These are phyloP conservation scores for Spinibarbus caldwelli DNA, from an alignment of 2,797 vertebrate species.

Conservation along the genomic window DNA sequence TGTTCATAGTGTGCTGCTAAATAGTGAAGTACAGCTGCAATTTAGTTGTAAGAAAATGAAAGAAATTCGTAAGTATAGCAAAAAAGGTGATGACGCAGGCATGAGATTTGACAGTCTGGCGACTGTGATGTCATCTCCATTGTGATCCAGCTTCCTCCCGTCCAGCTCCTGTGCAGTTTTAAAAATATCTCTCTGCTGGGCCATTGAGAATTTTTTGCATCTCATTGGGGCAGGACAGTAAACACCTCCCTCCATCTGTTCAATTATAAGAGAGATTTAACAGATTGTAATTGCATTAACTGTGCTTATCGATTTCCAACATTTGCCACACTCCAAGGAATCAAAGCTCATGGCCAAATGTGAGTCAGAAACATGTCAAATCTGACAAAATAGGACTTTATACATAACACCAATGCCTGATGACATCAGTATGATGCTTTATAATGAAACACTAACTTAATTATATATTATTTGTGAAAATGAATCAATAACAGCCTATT, in stretches of 20 bases:
- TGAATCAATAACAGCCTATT: background rate
- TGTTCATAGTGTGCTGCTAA: background rate
- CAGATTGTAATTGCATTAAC: constrained; percentile 81
- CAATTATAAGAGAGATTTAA: constrained; percentile 80
- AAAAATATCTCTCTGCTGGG: constrained; percentile 59
- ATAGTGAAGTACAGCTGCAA: background rate
- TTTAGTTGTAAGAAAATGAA: background rate
- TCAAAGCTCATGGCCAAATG: constrained; percentile 47
- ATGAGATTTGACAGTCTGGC: constrained; percentile 6
- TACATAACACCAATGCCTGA: background rate
- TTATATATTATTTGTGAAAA: background rate
- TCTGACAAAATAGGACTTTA: background rate
- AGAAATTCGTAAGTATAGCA: background rate
- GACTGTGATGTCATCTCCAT: constrained; percentile 11
- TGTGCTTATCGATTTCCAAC: constrained; percentile 70
- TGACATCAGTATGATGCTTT: background rate
- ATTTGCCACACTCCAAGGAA: constrained; percentile 62
- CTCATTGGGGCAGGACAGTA: constrained; percentile 62
- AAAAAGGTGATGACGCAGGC: background rate
- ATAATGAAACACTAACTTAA: background rate
- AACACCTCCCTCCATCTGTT: constrained; percentile 81
- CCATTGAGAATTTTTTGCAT: constrained; percentile 47
- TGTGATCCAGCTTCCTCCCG: constrained; percentile 16
- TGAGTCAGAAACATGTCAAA: constrained; percentile 57
- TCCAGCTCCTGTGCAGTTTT: constrained; percentile 42